A percentile compares a stretch with the other conserved stretches of the same genome.
These are phyloP conservation scores for Clusia tigrina DNA, from an alignment of 2,888 invertebrate genomes.

Conservation along the genomic window DNA sequence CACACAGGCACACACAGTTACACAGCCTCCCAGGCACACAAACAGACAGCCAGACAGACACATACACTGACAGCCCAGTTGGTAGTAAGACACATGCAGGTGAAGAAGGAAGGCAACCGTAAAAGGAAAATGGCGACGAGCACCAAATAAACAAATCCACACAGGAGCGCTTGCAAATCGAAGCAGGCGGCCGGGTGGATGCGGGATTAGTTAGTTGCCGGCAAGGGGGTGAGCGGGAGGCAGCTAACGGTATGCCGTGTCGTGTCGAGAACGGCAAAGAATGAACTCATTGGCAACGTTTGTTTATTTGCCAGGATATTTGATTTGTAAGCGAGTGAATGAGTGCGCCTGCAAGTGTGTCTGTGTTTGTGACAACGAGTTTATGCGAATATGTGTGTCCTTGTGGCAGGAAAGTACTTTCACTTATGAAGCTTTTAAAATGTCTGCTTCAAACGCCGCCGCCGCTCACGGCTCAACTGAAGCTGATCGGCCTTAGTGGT, in stretches of 20 bases:
- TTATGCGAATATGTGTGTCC: too few species aligned
- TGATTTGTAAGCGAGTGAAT: not conserved
- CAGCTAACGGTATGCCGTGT: too few species aligned
- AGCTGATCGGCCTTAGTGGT: too few species aligned
- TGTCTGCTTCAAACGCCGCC: too few species aligned
- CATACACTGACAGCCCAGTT: not conserved
- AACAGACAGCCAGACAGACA: not conserved
- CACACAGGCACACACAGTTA: not conserved
- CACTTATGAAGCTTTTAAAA: not conserved
- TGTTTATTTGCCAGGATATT: constrained; percentile 6
- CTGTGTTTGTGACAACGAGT: too few species aligned
- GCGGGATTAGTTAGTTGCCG: not conserved
- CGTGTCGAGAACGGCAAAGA: not conserved
- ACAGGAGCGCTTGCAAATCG: not conserved
- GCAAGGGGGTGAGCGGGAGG: too few species aligned
- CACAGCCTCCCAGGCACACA: not conserved
- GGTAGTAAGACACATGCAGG: not conserved
- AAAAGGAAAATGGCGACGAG: constrained; percentile 8
- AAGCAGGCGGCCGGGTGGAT: not conserved
- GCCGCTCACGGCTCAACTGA: too few species aligned
- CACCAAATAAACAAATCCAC: constrained; percentile 4
- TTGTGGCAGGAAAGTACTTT: too few species aligned
- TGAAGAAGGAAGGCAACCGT: not conserved
- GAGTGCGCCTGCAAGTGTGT: too few species aligned
- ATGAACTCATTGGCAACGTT: not conserved